phyloP scores from a whole-genome alignment of 2,888 invertebrate species.

The Drosophila mercatorum region DNA sequence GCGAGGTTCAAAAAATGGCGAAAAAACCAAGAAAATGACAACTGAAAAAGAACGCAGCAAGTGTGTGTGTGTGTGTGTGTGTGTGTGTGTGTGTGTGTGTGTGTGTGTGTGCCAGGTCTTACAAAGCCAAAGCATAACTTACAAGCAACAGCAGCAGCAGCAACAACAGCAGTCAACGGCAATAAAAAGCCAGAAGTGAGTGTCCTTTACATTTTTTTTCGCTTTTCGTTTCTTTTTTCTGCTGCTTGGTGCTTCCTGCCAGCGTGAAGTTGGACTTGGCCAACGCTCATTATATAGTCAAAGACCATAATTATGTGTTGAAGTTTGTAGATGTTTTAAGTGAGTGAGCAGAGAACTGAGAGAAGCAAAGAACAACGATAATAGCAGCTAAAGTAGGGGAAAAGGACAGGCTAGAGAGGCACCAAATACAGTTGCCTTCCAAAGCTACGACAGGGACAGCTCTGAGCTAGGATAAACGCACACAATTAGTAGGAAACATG shows the following conservation, averaged over 20 bases:
- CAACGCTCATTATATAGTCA: conserved; percentile 77
- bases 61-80: conserved; percentile 16
- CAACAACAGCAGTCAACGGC: conserved; percentile 51
- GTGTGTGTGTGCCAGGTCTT: conserved; percentile 48
- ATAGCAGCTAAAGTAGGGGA: conserved; percentile 25
- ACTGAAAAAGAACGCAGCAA: conserved; percentile 64
- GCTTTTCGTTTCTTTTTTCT: not conserved
- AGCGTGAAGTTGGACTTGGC: conserved; percentile 58
- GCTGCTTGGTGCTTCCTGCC: conserved; percentile 64
- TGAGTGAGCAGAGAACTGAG: conserved; percentile 41
- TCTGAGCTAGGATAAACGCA: conserved; percentile 10
- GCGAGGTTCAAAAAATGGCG: conserved; percentile 64
- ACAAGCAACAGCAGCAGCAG: conserved; percentile 49
- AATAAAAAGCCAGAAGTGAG: conserved; percentile 74
- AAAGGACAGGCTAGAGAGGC: conserved; percentile 14
- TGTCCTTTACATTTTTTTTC: conserved; percentile 70
- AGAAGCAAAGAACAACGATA: conserved; percentile 38
- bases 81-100: conserved; percentile 7
- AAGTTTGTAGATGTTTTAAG: conserved; percentile 75
- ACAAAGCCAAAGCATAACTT: conserved; percentile 76
- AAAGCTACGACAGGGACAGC: conserved; percentile 17
- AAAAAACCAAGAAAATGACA: conserved; percentile 76
- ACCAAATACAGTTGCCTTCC: conserved; percentile 39
- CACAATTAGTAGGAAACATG: not conserved
- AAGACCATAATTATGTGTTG: conserved; percentile 81